These are phyloP conservation scores for Scarus forsteni DNA, from an alignment of 2,797 vertebrate species.

Conservation along the genomic window DNA sequence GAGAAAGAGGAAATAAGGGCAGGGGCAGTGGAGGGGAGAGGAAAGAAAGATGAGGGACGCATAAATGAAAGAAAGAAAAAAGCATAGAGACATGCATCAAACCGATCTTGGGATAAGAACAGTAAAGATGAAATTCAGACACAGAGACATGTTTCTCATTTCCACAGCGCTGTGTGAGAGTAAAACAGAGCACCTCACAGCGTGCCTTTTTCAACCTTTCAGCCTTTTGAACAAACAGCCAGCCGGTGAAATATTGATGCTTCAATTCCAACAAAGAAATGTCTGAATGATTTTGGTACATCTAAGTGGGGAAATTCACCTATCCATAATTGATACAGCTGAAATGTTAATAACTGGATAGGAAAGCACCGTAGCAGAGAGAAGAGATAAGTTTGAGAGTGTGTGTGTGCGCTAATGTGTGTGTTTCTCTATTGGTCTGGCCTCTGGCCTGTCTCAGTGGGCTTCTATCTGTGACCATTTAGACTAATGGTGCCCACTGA, in stretches of 20 bases:
- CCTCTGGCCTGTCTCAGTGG: not conserved
- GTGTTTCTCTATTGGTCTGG: not conserved
- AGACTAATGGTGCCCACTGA: slow-evolving; percentile 6
- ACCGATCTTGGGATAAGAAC: slow-evolving; percentile 21
- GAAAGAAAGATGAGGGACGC: too few relatives aligned
- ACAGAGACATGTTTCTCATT: slow-evolving; percentile 44
- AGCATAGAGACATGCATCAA: slow-evolving; percentile 7
- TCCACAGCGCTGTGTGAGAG: slow-evolving; percentile 30
- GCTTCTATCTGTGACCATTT: slow-evolving; percentile 12
- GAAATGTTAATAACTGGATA: slow-evolving; percentile 77
- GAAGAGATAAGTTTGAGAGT: slow-evolving; percentile 2
- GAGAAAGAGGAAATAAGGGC: slow-evolving; percentile 5
- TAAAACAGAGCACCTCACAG: slow-evolving; percentile 40
- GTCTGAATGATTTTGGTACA: slow-evolving; percentile 72
- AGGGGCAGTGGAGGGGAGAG: not conserved
- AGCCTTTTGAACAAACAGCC: slow-evolving; percentile 75
- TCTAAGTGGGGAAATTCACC: slow-evolving; percentile 67
- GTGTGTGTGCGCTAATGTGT: slow-evolving; percentile 2
- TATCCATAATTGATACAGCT: slow-evolving; percentile 79
- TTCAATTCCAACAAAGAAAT: slow-evolving; percentile 78
- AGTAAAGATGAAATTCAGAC: slow-evolving; percentile 32
- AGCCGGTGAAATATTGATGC: slow-evolving; percentile 84
- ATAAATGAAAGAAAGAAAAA: not conserved
- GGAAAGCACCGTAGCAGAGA: slow-evolving; percentile 42
- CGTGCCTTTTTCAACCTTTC: slow-evolving; percentile 47